Base-by-base conservation (phyloP, 92 coral and sea anemone genomes). In the Epizoanthus fatuus region DNA sequence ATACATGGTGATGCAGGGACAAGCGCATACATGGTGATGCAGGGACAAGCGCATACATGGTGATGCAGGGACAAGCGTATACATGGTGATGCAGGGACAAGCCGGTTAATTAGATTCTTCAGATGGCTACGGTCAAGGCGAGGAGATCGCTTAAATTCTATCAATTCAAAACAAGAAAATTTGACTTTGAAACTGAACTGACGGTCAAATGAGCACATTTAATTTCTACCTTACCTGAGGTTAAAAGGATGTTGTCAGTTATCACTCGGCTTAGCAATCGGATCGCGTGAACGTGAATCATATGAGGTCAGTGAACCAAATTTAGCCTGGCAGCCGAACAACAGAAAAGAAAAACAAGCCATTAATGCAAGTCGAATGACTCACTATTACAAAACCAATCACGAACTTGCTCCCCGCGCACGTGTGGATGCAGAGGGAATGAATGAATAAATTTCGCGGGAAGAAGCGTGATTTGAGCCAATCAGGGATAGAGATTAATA, bases 261-360 rank as follows among this genome's bases (percentile, higher is more conserved):
- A 17, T 77, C 82, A 77, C 55, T 77, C 70, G 58, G 8, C 57
- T 49, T 53, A 35, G 53, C 25, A 20, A 52, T 49, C 5, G 60
- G 65, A 90, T 95, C 96, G 98, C 98, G 98, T 94, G 95, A 79
- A 44, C 59, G 59, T 44, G 42, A 19, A 69, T 84, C 63, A 72
- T 54, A 64, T 78, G 89, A 92, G 86, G 95, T 92, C 88, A 94
- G 76, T 74, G 71, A 76, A 87, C 95, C 95, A 94, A 92, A 94
- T 92, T 94, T 92, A 94, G 90, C 62, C 75, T 60, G 77, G 80
- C 25, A 22, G 84, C 37, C 90, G 25, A 86, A 52, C 89, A 80
- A 85, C 68, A 76, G 84, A 87, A 81, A 90, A 85, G 45, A 63
- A 75, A 47, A 80, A 63, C 53, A 67, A 84, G 67, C 69, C 81